Conservation (phyloP, 2,797 vertebrate species). For the Phrynocephalus forsythii region DNA sequence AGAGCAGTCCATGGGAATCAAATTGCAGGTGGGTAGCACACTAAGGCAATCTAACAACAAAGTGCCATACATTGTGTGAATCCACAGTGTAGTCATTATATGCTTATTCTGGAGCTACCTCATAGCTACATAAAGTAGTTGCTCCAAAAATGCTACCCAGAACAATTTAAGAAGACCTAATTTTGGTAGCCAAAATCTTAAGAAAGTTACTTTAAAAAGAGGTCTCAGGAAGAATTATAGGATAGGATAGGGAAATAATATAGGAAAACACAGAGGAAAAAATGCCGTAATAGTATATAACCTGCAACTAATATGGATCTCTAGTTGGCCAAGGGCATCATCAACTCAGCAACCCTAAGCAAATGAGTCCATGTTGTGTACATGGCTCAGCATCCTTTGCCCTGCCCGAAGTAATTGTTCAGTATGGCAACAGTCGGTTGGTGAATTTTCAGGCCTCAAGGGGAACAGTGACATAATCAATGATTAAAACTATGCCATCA, state of each 20-base stretch:
- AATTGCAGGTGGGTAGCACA: background rate
- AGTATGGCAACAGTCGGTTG: background rate
- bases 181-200: background rate
- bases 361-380: constrained; percentile 22
- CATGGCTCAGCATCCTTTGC: background rate
- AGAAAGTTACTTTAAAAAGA: background rate
- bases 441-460: background rate
- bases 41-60: background rate
- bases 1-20: no score
- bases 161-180: background rate
- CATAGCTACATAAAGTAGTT: background rate
- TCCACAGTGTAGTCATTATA: background rate
- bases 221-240: no score
- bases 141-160: background rate
- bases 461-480: constrained; percentile 5
- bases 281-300: background rate
- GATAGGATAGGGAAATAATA: background rate
- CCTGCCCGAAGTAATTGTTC: background rate
- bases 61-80: background rate
- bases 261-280: background rate
- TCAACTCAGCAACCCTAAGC: background rate
- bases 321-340: background rate
- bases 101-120: background rate
- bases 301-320: background rate
- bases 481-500: constrained; percentile 43